Base-by-base conservation (phyloP, 1,140 invertebrate species). In the Campoletis sonorensis region DNA sequence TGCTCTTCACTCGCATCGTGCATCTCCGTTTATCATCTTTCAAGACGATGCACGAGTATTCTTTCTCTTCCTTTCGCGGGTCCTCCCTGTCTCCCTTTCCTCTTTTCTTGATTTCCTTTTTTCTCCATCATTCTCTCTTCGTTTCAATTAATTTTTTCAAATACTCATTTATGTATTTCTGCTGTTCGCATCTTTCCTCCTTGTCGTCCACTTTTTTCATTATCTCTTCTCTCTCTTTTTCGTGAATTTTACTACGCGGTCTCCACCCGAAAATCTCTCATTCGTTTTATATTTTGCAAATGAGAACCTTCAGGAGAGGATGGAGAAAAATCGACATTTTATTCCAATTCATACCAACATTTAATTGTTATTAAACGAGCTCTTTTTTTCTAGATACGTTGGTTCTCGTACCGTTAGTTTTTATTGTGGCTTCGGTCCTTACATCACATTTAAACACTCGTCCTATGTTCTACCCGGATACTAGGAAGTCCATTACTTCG, bases 401-500 rank as follows among this genome's bases (percentile, higher is more conserved):
- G 18, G 54, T n/a, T n/a, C 54, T 10, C 7, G 3, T 4, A 58
- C 54, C 10, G 4, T 33, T 7, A 7, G 5, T 27, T 67, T 13
- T 67, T 67, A 26, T 13, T 23, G 23, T 33, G 8, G 21, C 26
- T 81, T 68, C 72, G 61, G 80, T 78, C 23, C 33, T 18, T 72
- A 49, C 40, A 27, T 67, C 13, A 27, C 61, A 67, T 26, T 67
- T 67, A 67, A 0, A 27, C 61, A 67, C 61, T 26, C 23, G 23
- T 67, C 13, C 10, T 13, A 45, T 45, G 40, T 45, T 67, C 26
- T 27, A 72, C 58, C 68, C 49, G 26, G 45, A 76, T 30, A 15
- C 49, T 23, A 76, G 26, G 72, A 54, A 58, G 72, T 30, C 49
- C 30, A 76, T 70, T 80, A 27, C 72, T 70, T 72, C 27, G 68